Evolutionary conservation across 2,797 vertebrate species (phyloP).

Genomic region (Squalus acanthias): DNA sequence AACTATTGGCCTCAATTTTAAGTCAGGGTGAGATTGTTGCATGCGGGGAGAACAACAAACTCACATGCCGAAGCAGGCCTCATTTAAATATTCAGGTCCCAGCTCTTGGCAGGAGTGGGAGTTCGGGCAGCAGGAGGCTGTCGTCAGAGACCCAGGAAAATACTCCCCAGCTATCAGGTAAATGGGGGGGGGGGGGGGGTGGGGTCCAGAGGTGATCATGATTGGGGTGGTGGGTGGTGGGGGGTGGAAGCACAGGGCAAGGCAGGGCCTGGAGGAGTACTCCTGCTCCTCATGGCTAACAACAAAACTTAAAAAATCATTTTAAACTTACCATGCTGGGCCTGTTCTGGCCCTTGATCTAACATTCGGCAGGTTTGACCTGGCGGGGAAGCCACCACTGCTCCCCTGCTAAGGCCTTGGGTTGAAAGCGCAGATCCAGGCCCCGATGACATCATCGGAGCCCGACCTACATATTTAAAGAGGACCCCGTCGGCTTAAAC

Average conservation of each 20-base stretch:
- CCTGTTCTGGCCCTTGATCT: not conserved
- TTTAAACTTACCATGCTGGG: too few relatives aligned
- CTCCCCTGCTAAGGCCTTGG: not conserved
- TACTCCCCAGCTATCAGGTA: not conserved
- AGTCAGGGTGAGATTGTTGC: not conserved
- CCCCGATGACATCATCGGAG: not conserved
- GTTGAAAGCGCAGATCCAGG: too few relatives aligned
- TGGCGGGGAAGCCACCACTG: not conserved
- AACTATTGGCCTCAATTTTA: not conserved
- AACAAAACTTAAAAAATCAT: too few relatives aligned
- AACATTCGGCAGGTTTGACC: not conserved
- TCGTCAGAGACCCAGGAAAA: not conserved
- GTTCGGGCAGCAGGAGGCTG: too few relatives aligned
- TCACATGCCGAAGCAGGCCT: too few relatives aligned
- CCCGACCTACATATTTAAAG: not conserved
- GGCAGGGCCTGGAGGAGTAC: too few relatives aligned
- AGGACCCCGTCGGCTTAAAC: not conserved
- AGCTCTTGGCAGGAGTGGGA: too few relatives aligned
- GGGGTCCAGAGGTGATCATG: too few relatives aligned
- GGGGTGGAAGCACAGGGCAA: not conserved
- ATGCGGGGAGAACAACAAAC: not conserved
- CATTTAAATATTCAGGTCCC: too few relatives aligned
- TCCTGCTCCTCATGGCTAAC: not conserved
- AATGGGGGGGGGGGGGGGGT: too few relatives aligned
- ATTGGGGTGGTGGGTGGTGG: too few relatives aligned